phyloP scores from a whole-genome alignment of 2,113 vertebrate species.

The Hippolais icterina region DNA sequence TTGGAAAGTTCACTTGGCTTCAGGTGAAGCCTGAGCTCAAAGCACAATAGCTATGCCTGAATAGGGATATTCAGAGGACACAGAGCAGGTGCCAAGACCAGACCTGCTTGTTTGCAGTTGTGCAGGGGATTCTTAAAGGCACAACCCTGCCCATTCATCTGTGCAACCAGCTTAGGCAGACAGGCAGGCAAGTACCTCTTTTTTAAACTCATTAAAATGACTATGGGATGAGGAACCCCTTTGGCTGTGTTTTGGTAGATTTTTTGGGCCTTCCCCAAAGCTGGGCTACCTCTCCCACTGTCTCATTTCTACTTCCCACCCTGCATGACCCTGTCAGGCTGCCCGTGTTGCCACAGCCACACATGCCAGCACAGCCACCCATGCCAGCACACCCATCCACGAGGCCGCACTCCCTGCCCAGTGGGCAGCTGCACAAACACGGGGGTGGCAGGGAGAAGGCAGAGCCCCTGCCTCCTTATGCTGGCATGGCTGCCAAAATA shows the following conservation, averaged over 20 bases:
- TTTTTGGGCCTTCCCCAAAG: not conserved
- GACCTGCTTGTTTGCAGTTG: not conserved
- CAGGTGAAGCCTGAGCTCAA: not conserved
- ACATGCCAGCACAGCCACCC: not conserved
- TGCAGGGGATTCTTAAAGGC: not conserved
- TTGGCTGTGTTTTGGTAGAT: not conserved
- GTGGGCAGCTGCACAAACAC: not conserved
- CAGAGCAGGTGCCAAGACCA: not conserved
- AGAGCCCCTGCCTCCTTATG: not conserved
- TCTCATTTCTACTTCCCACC: not conserved
- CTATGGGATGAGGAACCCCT: not conserved
- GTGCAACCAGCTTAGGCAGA: not conserved
- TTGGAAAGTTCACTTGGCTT: not conserved
- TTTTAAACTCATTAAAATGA: not conserved
- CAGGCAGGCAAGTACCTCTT: not conserved
- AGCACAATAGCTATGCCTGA: not conserved
- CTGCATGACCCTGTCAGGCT: not conserved
- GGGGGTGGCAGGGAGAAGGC: not conserved
- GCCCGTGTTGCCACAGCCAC: not conserved
- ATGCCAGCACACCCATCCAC: accelerated
- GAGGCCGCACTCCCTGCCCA: accelerated
- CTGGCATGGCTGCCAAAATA: not conserved
- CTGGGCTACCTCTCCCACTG: not conserved
- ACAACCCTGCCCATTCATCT: not conserved
- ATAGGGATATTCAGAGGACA: conserved; percentile 7